A percentile compares a stretch with the other conserved stretches of the same genome.
These are phyloP conservation scores for Drosophila pachea DNA, from an alignment of 1,140 invertebrate species.

Conservation along the genomic window DNA sequence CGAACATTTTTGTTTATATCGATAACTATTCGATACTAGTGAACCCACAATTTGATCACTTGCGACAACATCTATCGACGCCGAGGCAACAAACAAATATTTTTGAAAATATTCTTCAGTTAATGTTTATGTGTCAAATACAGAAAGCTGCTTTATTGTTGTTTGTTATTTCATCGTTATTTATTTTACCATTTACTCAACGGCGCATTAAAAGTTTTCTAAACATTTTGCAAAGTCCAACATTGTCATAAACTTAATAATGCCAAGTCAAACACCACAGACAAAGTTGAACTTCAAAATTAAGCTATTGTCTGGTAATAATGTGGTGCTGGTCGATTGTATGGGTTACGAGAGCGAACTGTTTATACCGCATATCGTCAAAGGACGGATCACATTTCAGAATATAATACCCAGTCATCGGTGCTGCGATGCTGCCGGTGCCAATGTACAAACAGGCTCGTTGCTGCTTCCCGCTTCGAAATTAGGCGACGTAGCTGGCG, in stretches of 20 bases:
- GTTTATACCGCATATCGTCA: constrained; percentile 65
- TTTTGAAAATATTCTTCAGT: neutral
- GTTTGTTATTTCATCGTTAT: neutral
- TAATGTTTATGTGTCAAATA: neutral
- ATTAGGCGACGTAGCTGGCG: constrained; percentile 8
- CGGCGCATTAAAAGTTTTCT: neutral
- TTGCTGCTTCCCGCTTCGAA: constrained; percentile 8
- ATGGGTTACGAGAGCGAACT: constrained; percentile 59
- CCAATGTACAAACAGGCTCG: constrained; percentile 9
- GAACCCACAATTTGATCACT: too few relatives aligned
- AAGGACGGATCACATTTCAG: constrained; percentile 57
- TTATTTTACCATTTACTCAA: constrained; percentile 18
- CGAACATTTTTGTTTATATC: too few relatives aligned
- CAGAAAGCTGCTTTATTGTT: constrained; percentile 6
- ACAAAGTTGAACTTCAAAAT: constrained; percentile 39
- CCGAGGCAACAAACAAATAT: neutral
- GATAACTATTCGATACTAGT: too few relatives aligned
- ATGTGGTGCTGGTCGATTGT: constrained; percentile 60
- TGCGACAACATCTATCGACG: constrained; percentile 1
- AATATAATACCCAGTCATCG: constrained; percentile 63
- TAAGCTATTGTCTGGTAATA: constrained; percentile 63
- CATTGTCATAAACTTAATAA: neutral
- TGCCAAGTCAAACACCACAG: constrained; percentile 20
- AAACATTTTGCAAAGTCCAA: neutral
- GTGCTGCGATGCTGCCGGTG: constrained; percentile 52